Base-by-base conservation (phyloP, 2,113 vertebrate genomes). In the Callionymus lyra region DNA sequence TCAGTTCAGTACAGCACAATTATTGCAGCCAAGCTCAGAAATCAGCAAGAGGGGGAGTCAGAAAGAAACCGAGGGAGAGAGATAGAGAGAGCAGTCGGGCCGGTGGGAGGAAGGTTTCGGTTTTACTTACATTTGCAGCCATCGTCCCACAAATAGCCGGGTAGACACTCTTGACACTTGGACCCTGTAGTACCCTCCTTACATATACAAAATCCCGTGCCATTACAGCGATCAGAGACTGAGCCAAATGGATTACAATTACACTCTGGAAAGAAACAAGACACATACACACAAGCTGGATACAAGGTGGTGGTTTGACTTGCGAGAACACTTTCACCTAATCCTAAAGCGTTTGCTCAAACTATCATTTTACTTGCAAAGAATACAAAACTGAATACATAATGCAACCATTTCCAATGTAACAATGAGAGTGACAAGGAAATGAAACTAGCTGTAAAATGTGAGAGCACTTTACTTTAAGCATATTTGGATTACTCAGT, bases 161-260 rank as follows among this genome's bases (percentile, higher is more conserved):
- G 90, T 74, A 93, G 92, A 91, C 94, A 98, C 79, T 91, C 85
- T 83, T 89, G 89, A 89, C 94, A 98, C 83, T 93, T 94, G 80
- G 86, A 86, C 86, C 94, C 93, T 84, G 92, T 89, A 3, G 91
- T 82, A 85, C 93, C 92, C 80, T 90, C 84, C 88, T 97, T 98
- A 94, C 94, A 98, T 86, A 90, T 88, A 96, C 94, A 98, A 90
- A 89, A 89, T 92, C 93, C 94, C 84, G 90, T 95, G 89, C 84
- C 91, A 93, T 97, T 97, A 94, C 93, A 98, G 87, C 86, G 90
- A 83, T 88, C 90, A 87, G 83, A 90, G 87, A 92, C 85, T 84
- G 94, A 95, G 85, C 94, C 94, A 88, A 85, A 85, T 82, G 89
- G 89, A 86, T 94, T 91, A 96, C 93, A 98, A 86, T 91, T 90